Base-by-base conservation (phyloP, 2,888 invertebrate genomes). In the Nasonia oneida region DNA sequence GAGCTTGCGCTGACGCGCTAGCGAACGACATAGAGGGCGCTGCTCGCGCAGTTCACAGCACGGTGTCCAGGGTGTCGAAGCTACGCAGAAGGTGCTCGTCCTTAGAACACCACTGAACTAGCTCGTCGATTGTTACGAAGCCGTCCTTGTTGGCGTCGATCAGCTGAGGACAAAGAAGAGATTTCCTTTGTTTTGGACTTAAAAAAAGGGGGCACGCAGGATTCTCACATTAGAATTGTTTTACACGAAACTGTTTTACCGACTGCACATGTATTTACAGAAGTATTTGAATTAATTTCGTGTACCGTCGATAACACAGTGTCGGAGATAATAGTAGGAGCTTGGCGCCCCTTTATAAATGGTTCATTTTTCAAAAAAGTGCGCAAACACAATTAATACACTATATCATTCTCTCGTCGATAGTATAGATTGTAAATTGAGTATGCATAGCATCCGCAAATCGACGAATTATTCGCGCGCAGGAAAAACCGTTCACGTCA, bases 101-200 rank as follows among this genome's bases (percentile, higher is more conserved):
- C 87, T 96, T 95, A 77, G 95, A 95, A 93, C 97, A 96, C 97
- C 97, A 97, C 89, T 96, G 95, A 74, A 96, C 95, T 90, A 97
- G 94, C 94, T 97, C 97, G 90, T 97, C 97, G 83, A 96, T 96
- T 8, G 97, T 96, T 89, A 97, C 96, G 86, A 96, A 96, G 33
- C 97, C 97, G 91, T 97, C 97, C 87, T 96, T 95, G 93, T 97
- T 96, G 15, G 95, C 95, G 93, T 97, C 97, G 93, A 97, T 97
- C 92, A 96, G 94, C 97, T 97, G 94, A 50, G 89, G 92, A 42
- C 42, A 67, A 14, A 78, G 83, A 85, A 84, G 81, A 88, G 23
- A 73, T 47, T 82, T 29, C 29, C 29, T 73, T 61, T 84, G 14
- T 14, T 15, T 23, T 2, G 33, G 0, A 37, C 37, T 3, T 37